Evolutionary conservation across 2,797 vertebrate genomes (phyloP).

Genomic region (Sebastiscus albofasciatus): DNA sequence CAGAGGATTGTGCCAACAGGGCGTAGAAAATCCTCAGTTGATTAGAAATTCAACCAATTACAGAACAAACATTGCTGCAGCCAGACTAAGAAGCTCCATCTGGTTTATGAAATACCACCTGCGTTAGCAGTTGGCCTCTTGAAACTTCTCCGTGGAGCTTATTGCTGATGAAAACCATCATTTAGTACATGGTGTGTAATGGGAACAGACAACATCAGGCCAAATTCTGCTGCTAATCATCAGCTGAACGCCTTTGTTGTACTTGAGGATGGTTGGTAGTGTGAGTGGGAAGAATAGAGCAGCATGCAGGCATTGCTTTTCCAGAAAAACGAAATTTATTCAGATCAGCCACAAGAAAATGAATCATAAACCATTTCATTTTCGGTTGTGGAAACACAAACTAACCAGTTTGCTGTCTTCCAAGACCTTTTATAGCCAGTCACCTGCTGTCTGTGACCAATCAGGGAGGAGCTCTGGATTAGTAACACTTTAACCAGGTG

Average conservation of each 20-base stretch:
- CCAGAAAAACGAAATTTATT: too few species aligned
- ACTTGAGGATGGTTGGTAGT: too few species aligned
- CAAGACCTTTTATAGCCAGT: too few species aligned
- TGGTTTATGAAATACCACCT: slow-evolving; percentile 25
- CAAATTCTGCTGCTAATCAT: slow-evolving; percentile 6
- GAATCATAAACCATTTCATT: too few species aligned
- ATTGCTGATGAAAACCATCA: neutral
- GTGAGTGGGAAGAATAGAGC: too few species aligned
- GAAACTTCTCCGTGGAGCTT: neutral
- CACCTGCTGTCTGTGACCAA: too few species aligned
- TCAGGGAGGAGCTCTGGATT: too few species aligned
- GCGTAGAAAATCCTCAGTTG: slow-evolving; percentile 1
- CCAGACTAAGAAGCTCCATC: slow-evolving; percentile 13
- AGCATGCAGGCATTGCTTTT: too few species aligned
- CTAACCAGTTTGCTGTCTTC: too few species aligned
- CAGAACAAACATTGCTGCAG: neutral
- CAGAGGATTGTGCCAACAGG: neutral
- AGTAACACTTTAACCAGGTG: too few species aligned
- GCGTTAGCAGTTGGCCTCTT: slow-evolving; percentile 3
- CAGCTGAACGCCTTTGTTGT: neutral
- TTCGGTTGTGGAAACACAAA: too few species aligned
- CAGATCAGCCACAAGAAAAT: too few species aligned
- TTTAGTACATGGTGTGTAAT: neutral
- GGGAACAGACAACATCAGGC: neutral
- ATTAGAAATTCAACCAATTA: slow-evolving; percentile 24